Percentiles rank a stretch among this genome's conserved stretches.
These are phyloP conservation scores for Priapulus caudatus DNA, from an alignment of 2,888 invertebrate species.

Conservation along the genomic window DNA sequence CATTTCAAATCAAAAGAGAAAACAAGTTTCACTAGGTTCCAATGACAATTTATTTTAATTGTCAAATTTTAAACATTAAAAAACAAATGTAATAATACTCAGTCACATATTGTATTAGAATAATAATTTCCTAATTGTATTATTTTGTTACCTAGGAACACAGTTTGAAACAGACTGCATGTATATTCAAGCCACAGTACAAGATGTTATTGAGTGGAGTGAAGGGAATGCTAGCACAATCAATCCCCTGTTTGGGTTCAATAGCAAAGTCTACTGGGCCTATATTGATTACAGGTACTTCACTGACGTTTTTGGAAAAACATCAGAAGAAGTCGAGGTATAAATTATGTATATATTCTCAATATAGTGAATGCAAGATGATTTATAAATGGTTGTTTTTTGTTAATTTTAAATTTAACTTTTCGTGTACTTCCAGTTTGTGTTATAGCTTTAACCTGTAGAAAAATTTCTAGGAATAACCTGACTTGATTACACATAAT, in stretches of 20 bases:
- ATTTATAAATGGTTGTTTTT: constrained; percentile 1
- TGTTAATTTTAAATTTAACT: not conserved
- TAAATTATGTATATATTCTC: constrained; percentile 23
- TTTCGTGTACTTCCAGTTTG: no score
- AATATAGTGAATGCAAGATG: constrained; percentile 17
- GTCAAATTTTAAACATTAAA: no score
- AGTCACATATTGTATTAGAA: no score
- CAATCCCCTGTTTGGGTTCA: constrained; percentile 27
- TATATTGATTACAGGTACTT: constrained; percentile 78
- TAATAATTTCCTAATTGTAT: no score
- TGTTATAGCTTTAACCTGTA: no score
- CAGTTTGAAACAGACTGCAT: constrained; percentile 66
- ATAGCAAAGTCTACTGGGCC: constrained; percentile 48
- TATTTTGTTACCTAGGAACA: no score
- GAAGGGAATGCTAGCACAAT: constrained; percentile 16
- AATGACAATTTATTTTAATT: no score
- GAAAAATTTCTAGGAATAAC: no score
- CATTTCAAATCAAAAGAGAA: no score
- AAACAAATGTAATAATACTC: no score
- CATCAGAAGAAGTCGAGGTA: constrained; percentile 49
- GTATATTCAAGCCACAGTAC: constrained; percentile 48
- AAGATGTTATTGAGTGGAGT: constrained; percentile 47
- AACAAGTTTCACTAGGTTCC: no score
- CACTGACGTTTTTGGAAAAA: constrained; percentile 51
- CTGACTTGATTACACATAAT: not conserved